Conservation (phyloP, 1,140 invertebrate genomes). For the Papilio polyxenes region DNA sequence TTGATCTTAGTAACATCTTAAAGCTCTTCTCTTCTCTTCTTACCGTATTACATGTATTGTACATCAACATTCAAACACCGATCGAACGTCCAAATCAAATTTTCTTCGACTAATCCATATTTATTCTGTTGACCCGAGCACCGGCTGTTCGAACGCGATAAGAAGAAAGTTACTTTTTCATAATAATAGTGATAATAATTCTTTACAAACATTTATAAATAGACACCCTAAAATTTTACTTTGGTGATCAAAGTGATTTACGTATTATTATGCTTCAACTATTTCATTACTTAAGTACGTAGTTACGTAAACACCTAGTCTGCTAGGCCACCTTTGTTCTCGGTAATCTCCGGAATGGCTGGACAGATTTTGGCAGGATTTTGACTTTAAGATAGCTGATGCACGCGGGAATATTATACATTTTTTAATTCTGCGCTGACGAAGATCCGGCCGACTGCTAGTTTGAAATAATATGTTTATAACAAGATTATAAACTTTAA, state of each 20-base stretch:
- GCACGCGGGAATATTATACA: too few relatives aligned
- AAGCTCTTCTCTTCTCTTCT: not conserved
- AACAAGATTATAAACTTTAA: too few relatives aligned
- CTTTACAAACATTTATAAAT: constrained; percentile 45
- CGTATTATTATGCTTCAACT: too few relatives aligned
- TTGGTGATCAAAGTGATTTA: not conserved
- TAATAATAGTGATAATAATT: constrained; percentile 56
- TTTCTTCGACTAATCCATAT: constrained; percentile 58
- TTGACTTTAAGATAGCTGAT: too few relatives aligned
- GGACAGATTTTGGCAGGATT: too few relatives aligned
- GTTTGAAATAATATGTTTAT: too few relatives aligned
- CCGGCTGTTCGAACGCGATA: constrained; percentile 51
- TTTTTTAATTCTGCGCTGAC: too few relatives aligned
- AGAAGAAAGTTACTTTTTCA: constrained; percentile 48
- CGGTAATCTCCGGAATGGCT: too few relatives aligned
- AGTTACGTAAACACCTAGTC: too few relatives aligned
- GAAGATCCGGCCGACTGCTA: too few relatives aligned
- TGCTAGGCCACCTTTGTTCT: too few relatives aligned
- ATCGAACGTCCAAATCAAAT: constrained; percentile 44
- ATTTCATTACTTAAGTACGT: too few relatives aligned
- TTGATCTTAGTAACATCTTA: not conserved
- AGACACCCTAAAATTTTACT: not conserved
- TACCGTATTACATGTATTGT: constrained; percentile 27
- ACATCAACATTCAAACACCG: constrained; percentile 13
- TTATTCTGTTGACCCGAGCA: constrained; percentile 54